Evolutionary conservation across 2,888 invertebrate species (phyloP), one percentile per base, ranked within the genome.

Genomic region (Synanthedon tipuliformis): DNA sequence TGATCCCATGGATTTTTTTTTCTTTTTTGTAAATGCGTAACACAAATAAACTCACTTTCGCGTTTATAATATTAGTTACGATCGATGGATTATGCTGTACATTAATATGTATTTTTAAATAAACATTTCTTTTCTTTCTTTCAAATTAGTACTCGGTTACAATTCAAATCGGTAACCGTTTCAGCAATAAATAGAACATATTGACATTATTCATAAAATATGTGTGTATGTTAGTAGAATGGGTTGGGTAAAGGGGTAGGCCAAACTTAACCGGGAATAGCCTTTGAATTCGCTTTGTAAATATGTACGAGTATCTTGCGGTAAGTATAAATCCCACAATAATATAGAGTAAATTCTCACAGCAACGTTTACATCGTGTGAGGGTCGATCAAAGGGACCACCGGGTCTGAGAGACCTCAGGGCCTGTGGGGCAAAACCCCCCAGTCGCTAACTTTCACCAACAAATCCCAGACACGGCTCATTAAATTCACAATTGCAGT

Each of bases 401-500:
- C 18, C 41, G 53, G 34, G 52, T 34, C 48, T 10, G 53, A 10
- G 13, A 45, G 34, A 11, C 53, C 60, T 55, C 59, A 41, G 52
- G 55, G 15, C 51, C 40, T 53, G 53, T 41, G 48, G 27, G 50
- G 40, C 52, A 45, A 51, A 51, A 53, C 61, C 63, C 58, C 59
- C 60, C 58, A 57, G 58, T 61, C 60, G 55, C 55, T 48, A 50
- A 54, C 50, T 56, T 57, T 52, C 50, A 50, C 58, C 55, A 56
- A 58, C 55, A 65, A 65, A 65, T 64, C 67, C 64, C 56, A 52
- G 60, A 56, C 59, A 66, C 59, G 63, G 63, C 62, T 69, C 66
- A 70, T 73, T 72, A 66, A 71, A 62, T 61, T 59, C 56, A 61
- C 16, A 66, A 63, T 58, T 59, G 61, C 61, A 68, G 68, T 66